These are phyloP conservation scores for Drosophila tsacasi DNA, from an alignment of 1,140 invertebrate species.

Conservation along the genomic window DNA sequence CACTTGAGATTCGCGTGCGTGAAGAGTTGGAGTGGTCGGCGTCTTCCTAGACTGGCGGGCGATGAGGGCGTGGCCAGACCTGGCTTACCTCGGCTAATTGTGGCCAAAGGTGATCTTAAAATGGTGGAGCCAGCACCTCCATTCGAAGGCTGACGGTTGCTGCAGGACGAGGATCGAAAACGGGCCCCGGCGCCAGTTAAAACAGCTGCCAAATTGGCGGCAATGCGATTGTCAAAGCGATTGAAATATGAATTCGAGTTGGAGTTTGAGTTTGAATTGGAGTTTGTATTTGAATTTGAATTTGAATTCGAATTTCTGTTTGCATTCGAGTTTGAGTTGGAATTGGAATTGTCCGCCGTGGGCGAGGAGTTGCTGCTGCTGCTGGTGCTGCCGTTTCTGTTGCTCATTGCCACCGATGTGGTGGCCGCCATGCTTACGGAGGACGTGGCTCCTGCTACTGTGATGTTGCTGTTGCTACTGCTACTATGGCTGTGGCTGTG, in stretches of 20 bases:
- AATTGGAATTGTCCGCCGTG: conserved; percentile 54
- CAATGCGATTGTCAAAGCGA: conserved; percentile 81
- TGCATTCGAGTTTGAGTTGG: conserved; percentile 33
- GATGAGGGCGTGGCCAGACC: conserved; percentile 57
- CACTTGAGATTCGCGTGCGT: conserved; percentile 78
- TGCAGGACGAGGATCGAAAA: conserved; percentile 76
- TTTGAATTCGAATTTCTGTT: conserved; percentile 34
- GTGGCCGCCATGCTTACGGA: conserved; percentile 24
- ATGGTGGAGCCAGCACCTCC: conserved; percentile 1
- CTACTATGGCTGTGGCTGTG: conserved; percentile 1
- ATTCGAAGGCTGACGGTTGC: conserved; percentile 45
- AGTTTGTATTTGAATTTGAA: conserved; percentile 33
- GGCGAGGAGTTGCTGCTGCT: conserved; percentile 77
- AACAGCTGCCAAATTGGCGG: conserved; percentile 77
- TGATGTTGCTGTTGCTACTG: conserved; percentile 10
- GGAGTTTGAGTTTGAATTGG: conserved; percentile 37
- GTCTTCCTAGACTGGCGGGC: conserved; percentile 59
- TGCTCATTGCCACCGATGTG: conserved; percentile 43
- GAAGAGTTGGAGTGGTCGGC: conserved; percentile 77
- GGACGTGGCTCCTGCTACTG: neutral
- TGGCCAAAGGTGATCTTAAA: conserved; percentile 27
- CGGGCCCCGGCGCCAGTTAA: conserved; percentile 69
- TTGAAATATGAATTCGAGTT: conserved; percentile 70
- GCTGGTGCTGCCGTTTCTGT: conserved; percentile 69
- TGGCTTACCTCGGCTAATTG: conserved; percentile 32